A percentile compares a stretch with the other conserved stretches of the same genome.
These are phyloP conservation scores for Agriopis marginaria DNA, from an alignment of 2,888 invertebrate species.

Conservation along the genomic window DNA sequence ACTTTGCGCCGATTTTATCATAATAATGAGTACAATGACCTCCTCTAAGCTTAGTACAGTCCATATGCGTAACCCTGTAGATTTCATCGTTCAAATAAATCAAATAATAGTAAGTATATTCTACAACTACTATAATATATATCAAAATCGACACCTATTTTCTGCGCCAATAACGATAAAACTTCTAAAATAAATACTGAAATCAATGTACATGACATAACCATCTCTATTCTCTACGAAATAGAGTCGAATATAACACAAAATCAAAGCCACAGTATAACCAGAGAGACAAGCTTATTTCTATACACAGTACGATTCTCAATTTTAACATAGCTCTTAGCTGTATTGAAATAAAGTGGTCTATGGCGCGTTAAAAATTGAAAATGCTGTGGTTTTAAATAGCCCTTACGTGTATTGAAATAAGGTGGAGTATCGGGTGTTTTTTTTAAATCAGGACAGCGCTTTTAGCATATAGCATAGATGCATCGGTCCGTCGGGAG, in stretches of 20 bases:
- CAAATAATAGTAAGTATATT: neutral
- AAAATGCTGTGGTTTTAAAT: neutral
- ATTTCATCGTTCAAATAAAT: neutral
- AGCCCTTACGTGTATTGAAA: constrained; percentile 3
- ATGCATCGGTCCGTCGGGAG: constrained; percentile 33
- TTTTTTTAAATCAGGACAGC: constrained; percentile 13
- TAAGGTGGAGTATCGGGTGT: constrained; percentile 8
- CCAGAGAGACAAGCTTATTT: constrained; percentile 1
- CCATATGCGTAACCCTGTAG: neutral
- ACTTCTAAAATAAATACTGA: constrained; percentile 16
- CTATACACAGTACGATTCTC: neutral
- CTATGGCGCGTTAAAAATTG: neutral
- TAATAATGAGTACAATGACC: too few species aligned
- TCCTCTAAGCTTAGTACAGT: too few species aligned
- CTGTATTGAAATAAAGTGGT: neutral
- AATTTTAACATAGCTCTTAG: neutral
- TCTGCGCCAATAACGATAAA: constrained; percentile 18
- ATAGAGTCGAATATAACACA: constrained; percentile 2
- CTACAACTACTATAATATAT: constrained; percentile 3
- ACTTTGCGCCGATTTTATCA: too few species aligned
- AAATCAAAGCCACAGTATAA: neutral
- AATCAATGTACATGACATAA: neutral
- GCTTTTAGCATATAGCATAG: constrained; percentile 27
- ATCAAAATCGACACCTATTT: constrained; percentile 19
- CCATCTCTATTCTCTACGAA: neutral